phyloP scores from a whole-genome alignment of 2,888 invertebrate genomes.

The Lochmaea capreae region DNA sequence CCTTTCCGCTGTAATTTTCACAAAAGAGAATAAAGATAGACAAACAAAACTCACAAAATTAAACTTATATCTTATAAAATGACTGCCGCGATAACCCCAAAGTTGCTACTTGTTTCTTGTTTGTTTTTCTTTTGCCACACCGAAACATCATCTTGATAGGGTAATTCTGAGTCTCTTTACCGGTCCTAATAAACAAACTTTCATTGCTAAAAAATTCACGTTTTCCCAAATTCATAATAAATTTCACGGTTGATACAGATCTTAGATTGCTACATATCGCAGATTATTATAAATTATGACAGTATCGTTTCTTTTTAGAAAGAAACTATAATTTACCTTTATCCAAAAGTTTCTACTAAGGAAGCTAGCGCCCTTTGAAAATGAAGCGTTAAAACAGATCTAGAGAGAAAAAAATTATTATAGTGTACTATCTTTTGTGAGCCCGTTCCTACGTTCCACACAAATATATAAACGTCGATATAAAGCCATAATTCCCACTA shows the following conservation, averaged over 20 bases:
- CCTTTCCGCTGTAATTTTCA: constrained; percentile 26
- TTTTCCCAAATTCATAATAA: background rate
- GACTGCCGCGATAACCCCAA: constrained; percentile 18
- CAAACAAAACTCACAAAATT: constrained; percentile 26
- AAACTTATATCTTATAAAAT: constrained; percentile 30
- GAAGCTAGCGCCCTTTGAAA: too few species aligned
- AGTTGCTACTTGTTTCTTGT: constrained; percentile 19
- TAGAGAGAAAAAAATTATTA: too few species aligned
- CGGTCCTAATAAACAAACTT: constrained; percentile 7
- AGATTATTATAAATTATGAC: too few species aligned
- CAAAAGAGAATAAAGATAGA: constrained; percentile 24
- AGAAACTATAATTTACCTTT: too few species aligned
- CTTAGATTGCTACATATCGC: background rate
- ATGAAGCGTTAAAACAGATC: too few species aligned
- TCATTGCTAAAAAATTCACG: background rate
- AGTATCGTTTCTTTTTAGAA: too few species aligned
- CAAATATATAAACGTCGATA: too few species aligned
- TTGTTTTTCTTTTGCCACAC: constrained; percentile 15
- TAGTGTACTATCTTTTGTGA: too few species aligned
- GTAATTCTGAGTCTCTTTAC: constrained; percentile 9
- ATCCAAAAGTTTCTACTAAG: too few species aligned
- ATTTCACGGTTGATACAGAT: background rate
- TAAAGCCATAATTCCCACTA: too few species aligned
- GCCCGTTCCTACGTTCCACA: too few species aligned
- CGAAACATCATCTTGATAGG: constrained; percentile 17